Conservation (phyloP, 1,140 invertebrate species). For the Drosophila albomicans region DNA sequence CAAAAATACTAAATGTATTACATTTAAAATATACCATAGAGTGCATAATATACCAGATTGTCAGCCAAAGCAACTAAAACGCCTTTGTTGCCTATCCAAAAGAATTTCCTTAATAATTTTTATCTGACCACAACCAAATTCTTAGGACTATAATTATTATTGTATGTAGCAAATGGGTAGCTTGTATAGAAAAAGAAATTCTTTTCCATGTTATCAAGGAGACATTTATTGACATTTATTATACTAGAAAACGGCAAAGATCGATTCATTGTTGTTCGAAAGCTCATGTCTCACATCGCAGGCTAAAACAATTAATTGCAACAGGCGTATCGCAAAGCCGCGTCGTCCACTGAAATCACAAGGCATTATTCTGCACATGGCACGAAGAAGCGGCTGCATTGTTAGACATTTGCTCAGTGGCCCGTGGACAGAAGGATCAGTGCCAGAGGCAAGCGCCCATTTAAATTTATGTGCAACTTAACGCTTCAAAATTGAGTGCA, state of each 20-base stretch:
- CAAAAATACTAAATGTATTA: too few species aligned
- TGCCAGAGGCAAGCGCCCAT: constrained; percentile 42
- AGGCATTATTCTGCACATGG: constrained; percentile 15
- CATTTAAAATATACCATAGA: too few species aligned
- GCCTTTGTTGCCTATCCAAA: too few species aligned
- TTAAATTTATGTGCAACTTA: constrained; percentile 84
- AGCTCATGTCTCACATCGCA: constrained; percentile 1
- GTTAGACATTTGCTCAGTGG: constrained; percentile 31
- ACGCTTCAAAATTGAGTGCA: constrained; percentile 83
- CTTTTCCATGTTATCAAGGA: background rate
- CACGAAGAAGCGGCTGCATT: constrained; percentile 41
- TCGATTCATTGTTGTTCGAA: background rate
- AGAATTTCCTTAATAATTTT: too few species aligned
- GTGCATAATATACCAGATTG: too few species aligned
- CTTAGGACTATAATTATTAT: too few species aligned
- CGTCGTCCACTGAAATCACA: constrained; percentile 52
- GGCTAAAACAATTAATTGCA: constrained; percentile 69
- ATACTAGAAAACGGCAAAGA: background rate
- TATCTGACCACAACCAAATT: too few species aligned
- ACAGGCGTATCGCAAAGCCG: constrained; percentile 21
- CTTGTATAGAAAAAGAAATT: too few species aligned
- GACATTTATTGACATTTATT: background rate
- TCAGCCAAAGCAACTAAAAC: too few species aligned
- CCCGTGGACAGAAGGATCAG: constrained; percentile 2
- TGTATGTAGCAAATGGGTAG: too few species aligned